Evolutionary conservation across 1,140 invertebrate species (phyloP), one percentile per base, ranked within the genome.

Genomic region (Oncopeltus fasciatus): DNA sequence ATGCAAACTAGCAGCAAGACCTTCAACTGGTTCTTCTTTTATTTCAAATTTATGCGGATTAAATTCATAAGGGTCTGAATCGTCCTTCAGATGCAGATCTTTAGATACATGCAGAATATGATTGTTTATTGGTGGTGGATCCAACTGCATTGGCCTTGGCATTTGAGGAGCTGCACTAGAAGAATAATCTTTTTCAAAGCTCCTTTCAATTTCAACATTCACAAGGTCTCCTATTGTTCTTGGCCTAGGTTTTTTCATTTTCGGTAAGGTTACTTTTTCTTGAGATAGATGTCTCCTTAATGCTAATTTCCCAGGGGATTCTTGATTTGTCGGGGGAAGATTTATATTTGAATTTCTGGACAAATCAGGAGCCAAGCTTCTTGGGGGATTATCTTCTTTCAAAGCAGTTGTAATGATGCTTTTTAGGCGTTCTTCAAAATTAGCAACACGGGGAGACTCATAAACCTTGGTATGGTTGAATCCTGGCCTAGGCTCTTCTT

Each of bases 341-440:
- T 18, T 20, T 29, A 26, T 20, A 31, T 31, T 38, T 18, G 21
- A 49, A 14, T 53, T 53, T 53, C 49, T 53, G 12, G 20, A 16
- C 14, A 14, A 14, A 53, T 53, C 49, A 53, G 20, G 18, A 4
- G 24, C 1, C 20, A 53, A 16, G 26, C 26, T 53, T 29, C 80
- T 74, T 63, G 78, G 78, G 62, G 80, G 78, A 62, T 84, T 81
- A 72, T 92, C 88, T 70, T 92, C 90, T 72, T 93, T 92, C 2
- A 95, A 72, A 21, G 89, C 88, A 33, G 86, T 90, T 2, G 90
- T 92, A 59, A 95, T 93, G 57, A 95, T 92, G 72, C 86, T 90
- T 73, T 93, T 92, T 2, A 95, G 76, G n/a, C 90, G 78, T 72
- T 93, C 90, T 71, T 94, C 90, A 71, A 91, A 93, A 72, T 92